phyloP scores from a whole-genome alignment of 2,888 invertebrate genomes.

The Ormyrus pomaceus region DNA sequence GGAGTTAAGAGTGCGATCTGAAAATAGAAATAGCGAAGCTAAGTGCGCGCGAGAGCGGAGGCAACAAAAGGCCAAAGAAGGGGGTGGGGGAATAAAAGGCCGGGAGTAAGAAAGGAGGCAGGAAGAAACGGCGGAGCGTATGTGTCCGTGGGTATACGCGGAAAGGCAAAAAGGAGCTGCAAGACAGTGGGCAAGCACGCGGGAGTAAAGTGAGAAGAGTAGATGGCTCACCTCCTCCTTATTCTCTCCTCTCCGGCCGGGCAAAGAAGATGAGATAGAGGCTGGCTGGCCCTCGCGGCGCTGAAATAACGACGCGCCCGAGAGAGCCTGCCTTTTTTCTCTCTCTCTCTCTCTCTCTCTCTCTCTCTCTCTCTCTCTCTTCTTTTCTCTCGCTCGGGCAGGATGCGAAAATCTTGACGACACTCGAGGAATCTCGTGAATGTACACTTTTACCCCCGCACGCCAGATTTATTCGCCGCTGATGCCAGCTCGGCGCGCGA shows the following conservation, averaged over 20 bases:
- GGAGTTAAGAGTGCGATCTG: background rate
- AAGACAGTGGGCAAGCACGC: constrained; percentile 8
- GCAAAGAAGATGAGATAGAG: constrained; percentile 54
- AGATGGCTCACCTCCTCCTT: constrained; percentile 39
- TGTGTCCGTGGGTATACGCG: constrained; percentile 1
- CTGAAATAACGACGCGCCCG: constrained; percentile 70
- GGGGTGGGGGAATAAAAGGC: constrained; percentile 14
- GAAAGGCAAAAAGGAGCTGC: constrained; percentile 48
- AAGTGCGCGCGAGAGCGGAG: background rate
- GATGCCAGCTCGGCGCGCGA: background rate
- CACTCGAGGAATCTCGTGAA: constrained; percentile 49
- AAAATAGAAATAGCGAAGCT: constrained; percentile 3
- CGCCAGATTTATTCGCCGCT: background rate
- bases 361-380: too few relatives aligned
- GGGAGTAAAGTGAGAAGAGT: constrained; percentile 54
- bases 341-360: background rate
- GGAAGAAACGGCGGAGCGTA: constrained; percentile 32
- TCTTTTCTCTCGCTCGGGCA: background rate
- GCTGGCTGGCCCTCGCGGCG: constrained; percentile 65
- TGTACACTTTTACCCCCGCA: constrained; percentile 36
- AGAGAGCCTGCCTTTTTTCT: constrained; percentile 51
- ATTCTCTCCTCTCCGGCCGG: constrained; percentile 20
- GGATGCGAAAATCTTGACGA: constrained; percentile 50
- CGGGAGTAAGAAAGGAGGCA: constrained; percentile 29
- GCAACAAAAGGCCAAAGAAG: constrained; percentile 32